phyloP scores from a whole-genome alignment of 2,113 vertebrate genomes.

The Pteropus alecto region DNA sequence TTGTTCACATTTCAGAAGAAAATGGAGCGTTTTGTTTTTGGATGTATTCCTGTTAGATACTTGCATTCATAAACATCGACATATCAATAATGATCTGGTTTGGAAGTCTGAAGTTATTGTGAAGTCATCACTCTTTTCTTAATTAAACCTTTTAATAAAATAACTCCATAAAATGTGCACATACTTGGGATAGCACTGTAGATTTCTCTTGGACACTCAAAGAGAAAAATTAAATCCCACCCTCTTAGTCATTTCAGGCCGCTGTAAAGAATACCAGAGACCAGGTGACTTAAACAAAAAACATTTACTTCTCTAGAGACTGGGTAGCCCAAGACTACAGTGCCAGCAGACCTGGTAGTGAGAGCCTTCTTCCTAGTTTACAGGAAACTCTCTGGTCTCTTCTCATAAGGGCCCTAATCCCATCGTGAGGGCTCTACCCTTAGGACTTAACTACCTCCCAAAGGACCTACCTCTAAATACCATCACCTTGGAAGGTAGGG shows the following conservation, averaged over 20 bases:
- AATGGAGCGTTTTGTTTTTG: background rate
- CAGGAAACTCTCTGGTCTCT: background rate
- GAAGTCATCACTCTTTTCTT: background rate
- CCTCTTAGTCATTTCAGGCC: background rate
- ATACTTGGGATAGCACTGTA: background rate
- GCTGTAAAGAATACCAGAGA: background rate
- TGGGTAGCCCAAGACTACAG: background rate
- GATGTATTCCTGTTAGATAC: background rate
- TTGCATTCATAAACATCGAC: background rate
- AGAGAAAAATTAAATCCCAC: background rate
- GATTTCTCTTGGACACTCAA: background rate
- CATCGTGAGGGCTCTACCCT: no score
- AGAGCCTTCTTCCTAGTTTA: background rate
- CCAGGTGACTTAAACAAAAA: background rate
- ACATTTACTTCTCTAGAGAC: background rate
- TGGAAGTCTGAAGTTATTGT: background rate
- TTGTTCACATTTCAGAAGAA: background rate
- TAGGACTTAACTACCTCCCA: background rate
- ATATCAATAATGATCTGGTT: background rate
- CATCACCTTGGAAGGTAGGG: no score
- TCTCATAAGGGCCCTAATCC: background rate
- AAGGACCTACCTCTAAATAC: background rate
- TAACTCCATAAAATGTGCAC: background rate
- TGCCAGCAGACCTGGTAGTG: background rate
- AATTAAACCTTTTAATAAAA: constrained; percentile 18